phyloP scores from a whole-genome alignment of 2,113 vertebrate species.

The Paralichthys olivaceus region DNA sequence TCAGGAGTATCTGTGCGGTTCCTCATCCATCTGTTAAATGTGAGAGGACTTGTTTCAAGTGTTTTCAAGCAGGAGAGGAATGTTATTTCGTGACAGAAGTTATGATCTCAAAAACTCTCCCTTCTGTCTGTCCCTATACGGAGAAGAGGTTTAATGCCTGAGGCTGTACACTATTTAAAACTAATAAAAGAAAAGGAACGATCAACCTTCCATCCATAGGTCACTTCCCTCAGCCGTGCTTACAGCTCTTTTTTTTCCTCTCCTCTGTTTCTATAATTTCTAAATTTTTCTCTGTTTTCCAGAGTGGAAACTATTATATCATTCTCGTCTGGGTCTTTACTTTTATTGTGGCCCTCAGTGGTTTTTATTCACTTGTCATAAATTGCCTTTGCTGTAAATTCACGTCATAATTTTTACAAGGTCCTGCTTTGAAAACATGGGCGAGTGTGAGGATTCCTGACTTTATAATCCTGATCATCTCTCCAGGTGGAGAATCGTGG shows the following conservation, averaged over 20 bases:
- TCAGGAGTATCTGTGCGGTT: slow-evolving; percentile 66
- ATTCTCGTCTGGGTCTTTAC: slow-evolving; percentile 45
- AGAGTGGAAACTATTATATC: slow-evolving; percentile 61
- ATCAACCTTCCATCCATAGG: slow-evolving; percentile 27
- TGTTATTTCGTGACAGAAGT: slow-evolving; percentile 65
- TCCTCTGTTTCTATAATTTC: slow-evolving; percentile 13
- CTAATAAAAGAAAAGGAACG: slow-evolving; percentile 40
- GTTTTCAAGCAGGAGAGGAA: slow-evolving; percentile 58
- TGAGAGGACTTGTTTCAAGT: slow-evolving; percentile 70
- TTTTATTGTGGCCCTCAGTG: slow-evolving; percentile 48
- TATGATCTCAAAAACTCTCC: slow-evolving; percentile 49
- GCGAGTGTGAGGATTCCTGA: slow-evolving; percentile 27
- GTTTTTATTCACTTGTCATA: slow-evolving; percentile 57
- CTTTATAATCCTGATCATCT: slow-evolving; percentile 51
- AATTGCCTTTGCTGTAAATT: slow-evolving; percentile 59
- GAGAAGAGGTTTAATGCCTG: slow-evolving; percentile 26
- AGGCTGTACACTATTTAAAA: slow-evolving; percentile 25
- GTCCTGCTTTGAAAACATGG: slow-evolving; percentile 32
- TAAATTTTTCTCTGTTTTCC: slow-evolving; percentile 19
- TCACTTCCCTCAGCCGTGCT: slow-evolving; percentile 30
- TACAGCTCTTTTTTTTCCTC: slow-evolving; percentile 2
- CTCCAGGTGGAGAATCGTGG: slow-evolving; percentile 46
- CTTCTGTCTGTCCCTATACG: slow-evolving; percentile 13
- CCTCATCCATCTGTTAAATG: slow-evolving; percentile 67
- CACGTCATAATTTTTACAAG: slow-evolving; percentile 46